Evolutionary conservation across 2,797 vertebrate genomes (phyloP).

Genomic region (Acestrorhynchus altus): DNA sequence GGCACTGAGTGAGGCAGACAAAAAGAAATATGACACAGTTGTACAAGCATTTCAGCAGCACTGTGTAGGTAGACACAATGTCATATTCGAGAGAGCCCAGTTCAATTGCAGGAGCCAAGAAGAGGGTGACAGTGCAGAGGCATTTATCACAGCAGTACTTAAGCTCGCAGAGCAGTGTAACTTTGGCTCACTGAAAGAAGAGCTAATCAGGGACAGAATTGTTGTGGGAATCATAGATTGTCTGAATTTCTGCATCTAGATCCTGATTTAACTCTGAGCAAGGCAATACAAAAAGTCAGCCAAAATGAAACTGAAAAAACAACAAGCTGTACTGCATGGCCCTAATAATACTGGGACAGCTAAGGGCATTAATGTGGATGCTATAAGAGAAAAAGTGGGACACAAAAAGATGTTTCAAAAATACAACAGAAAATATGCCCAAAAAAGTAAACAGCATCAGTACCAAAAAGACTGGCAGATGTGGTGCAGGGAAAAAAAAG

Average conservation of each 20-base stretch:
- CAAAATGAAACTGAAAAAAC: slow-evolving; percentile 20
- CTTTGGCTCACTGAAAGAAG: too few relatives aligned
- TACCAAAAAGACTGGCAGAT: too few relatives aligned
- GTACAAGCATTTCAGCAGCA: slow-evolving; percentile 42
- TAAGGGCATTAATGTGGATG: too few relatives aligned
- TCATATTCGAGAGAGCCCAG: slow-evolving; percentile 53
- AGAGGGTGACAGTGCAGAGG: slow-evolving; percentile 28
- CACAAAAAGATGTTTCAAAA: too few relatives aligned
- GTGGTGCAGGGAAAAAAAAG: too few relatives aligned
- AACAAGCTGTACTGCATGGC: neutral
- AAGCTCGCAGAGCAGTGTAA: slow-evolving; percentile 27
- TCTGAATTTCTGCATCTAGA: slow-evolving; percentile 20
- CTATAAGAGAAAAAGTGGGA: too few relatives aligned
- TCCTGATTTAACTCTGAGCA: neutral
- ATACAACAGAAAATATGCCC: too few relatives aligned
- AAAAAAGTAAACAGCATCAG: too few relatives aligned
- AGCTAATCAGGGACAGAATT: slow-evolving; percentile 22
- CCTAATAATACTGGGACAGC: neutral
- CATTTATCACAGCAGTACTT: too few relatives aligned
- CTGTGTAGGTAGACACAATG: slow-evolving; percentile 28
- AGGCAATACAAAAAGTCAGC: neutral
- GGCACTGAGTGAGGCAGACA: slow-evolving; percentile 20
- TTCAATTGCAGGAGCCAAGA: slow-evolving; percentile 43
- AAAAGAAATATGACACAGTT: too few relatives aligned
- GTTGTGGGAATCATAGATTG: slow-evolving; percentile 17